Evolutionary conservation across 2,113 vertebrate genomes (phyloP), one percentile per base, ranked within the genome.

Genomic region (Cyanocitta stelleri): DNA sequence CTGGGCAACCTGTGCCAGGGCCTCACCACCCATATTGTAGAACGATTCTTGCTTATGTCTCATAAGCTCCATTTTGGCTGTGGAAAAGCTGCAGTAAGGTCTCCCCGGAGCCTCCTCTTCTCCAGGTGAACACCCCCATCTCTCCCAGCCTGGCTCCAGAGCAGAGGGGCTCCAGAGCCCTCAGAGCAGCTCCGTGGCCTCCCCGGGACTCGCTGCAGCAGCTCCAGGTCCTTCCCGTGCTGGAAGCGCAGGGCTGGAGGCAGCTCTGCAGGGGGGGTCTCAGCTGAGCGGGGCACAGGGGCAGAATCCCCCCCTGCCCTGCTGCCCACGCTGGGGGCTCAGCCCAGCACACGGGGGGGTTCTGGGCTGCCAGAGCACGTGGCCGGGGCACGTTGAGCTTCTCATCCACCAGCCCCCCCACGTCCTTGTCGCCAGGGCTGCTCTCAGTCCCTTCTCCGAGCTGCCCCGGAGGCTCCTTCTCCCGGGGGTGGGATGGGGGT

Each of bases 141-240:
- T 67, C 32, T 67, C 63, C 46, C 63, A 61, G 41, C n/a, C 61
- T 46, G 63, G 18, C 23, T 71, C 32, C 46, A 37, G 54, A 44
- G 54, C 73, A 77, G 24, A 56, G 58, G 26, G 11, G 30, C 49
- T 66, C 61, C 69, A 54, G 46, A 0, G n/a, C n/a, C 29, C 54
- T 74, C 2, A 0, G 13, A 35, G 62, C 62, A 61, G 2, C 46
- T 75, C 62, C 0, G 0, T 26, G 33, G 20, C 3, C 39, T n/a
- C 33, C 27, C 30, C 69, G 54, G 54, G 67, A 3, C 67, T 79
- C 0, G 0, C 49, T 85, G 49, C 59, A 74, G 29, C 61, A 82
- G 37, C 37, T 68, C 69, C 78, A 39, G 0, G 0, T 30, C 33
- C 29, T n/a, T 48, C 24, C 35, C 4, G 27, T 68, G 33, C 30